Conservation (phyloP, 2,888 invertebrate species). For the Ommatoiulus sabulosus region DNA sequence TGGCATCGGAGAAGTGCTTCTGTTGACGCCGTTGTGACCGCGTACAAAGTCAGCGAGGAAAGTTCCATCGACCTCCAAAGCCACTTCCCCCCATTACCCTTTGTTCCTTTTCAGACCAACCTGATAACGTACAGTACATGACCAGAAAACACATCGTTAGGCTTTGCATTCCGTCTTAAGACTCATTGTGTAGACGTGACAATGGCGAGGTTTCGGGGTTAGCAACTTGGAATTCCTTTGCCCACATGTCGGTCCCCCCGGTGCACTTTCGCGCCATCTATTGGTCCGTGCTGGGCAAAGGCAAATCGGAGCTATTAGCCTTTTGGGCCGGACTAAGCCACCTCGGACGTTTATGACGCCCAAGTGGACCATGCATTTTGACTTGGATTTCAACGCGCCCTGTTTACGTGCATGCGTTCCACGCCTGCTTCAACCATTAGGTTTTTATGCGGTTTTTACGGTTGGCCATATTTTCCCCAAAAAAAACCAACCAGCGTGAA, state of each 20-base stretch:
- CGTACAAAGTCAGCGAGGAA: too few relatives aligned
- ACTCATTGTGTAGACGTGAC: not conserved
- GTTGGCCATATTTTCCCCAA: not conserved
- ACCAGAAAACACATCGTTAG: not conserved
- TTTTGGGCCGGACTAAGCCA: not conserved
- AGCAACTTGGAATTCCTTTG: not conserved
- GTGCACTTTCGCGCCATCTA: not conserved
- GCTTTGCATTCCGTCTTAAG: not conserved
- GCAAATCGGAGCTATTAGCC: not conserved
- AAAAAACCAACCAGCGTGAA: not conserved
- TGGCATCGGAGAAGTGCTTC: too few relatives aligned
- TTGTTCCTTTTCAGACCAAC: constrained; percentile 16
- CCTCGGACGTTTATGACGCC: constrained; percentile 7
- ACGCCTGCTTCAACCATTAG: not conserved
- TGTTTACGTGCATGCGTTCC: not conserved
- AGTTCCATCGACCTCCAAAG: not conserved
- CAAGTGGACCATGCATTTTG: constrained; percentile 15
- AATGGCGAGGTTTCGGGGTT: constrained; percentile 16
- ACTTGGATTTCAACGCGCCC: not conserved
- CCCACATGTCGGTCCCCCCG: not conserved
- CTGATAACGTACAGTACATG: not conserved
- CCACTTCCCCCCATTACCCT: not conserved
- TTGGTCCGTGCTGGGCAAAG: not conserved
- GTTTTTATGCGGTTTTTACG: constrained; percentile 45
- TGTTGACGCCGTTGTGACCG: too few relatives aligned